A percentile compares a stretch with the other conserved stretches of the same genome.
Conservation (phyloP, 2,797 vertebrate species). For the Hafferia zeledoni region DNA sequence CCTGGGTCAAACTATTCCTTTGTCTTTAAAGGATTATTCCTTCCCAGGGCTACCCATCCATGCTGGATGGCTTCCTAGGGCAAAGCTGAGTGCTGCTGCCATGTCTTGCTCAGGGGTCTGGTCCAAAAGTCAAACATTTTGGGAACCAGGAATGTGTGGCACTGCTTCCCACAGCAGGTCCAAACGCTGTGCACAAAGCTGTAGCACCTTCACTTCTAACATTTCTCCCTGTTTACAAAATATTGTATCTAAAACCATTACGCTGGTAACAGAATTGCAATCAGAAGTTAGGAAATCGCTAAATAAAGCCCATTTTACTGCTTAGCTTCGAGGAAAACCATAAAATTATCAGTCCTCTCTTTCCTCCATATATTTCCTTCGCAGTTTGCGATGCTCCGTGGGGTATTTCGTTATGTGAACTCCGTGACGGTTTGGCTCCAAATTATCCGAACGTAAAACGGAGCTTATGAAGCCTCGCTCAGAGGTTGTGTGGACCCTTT, state of each 20-base stretch:
- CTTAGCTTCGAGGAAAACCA: slow-evolving; percentile 15
- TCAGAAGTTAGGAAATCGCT: slow-evolving; percentile 20
- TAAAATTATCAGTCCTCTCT: slow-evolving; percentile 59
- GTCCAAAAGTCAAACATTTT: neutral
- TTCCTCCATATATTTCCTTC: slow-evolving; percentile 37
- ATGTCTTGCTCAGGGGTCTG: neutral
- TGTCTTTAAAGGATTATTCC: neutral
- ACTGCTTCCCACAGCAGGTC: fast-evolving
- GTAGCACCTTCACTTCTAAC: neutral
- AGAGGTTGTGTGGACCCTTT: slow-evolving; percentile 69
- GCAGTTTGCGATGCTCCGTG: slow-evolving; percentile 5
- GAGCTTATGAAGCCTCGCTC: slow-evolving; percentile 62
- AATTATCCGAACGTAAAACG: slow-evolving; percentile 53
- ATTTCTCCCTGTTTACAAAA: neutral
- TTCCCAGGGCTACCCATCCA: neutral
- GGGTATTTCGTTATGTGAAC: slow-evolving; percentile 50
- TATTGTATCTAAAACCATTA: neutral
- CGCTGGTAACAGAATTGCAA: slow-evolving; percentile 1
- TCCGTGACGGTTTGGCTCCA: slow-evolving; percentile 51
- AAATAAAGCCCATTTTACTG: slow-evolving; percentile 49
- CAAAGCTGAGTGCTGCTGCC: neutral
- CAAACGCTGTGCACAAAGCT: neutral
- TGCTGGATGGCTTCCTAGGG: neutral
- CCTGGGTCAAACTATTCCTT: neutral
- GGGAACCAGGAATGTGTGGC: neutral